Conservation (phyloP, 2,888 invertebrate genomes). For the Tanypteryx hageni region DNA sequence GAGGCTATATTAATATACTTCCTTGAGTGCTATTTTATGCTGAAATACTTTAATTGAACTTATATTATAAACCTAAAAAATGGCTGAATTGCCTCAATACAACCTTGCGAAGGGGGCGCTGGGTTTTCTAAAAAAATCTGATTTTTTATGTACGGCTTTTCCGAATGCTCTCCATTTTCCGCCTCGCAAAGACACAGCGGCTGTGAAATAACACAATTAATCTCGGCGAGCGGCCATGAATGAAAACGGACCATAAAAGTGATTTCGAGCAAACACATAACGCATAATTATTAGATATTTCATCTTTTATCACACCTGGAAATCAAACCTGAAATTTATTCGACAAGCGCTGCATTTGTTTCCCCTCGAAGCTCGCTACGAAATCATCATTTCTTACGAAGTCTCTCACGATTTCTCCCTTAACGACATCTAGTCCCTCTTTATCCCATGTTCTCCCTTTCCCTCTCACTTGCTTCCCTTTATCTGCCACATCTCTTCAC, state of each 20-base stretch:
- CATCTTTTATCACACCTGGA: neutral
- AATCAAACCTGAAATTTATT: neutral
- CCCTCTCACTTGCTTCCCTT: neutral
- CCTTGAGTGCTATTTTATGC: too few species aligned
- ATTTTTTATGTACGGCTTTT: neutral
- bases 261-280: neutral
- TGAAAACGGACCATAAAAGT: neutral
- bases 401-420: neutral
- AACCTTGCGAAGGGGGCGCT: too few species aligned
- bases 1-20: too few species aligned
- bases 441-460: neutral
- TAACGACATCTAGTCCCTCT: neutral
- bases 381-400: neutral
- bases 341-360: neutral
- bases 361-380: neutral
- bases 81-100: too few species aligned
- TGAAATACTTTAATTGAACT: too few species aligned
- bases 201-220: neutral
- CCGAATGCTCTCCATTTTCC: neutral
- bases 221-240: neutral
- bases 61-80: too few species aligned
- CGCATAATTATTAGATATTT: conserved; percentile 32
- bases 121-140: too few species aligned
- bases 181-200: neutral
- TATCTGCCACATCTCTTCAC: neutral